phyloP scores from a whole-genome alignment of 2,113 vertebrate species.

The Syrrhaptes paradoxus region DNA sequence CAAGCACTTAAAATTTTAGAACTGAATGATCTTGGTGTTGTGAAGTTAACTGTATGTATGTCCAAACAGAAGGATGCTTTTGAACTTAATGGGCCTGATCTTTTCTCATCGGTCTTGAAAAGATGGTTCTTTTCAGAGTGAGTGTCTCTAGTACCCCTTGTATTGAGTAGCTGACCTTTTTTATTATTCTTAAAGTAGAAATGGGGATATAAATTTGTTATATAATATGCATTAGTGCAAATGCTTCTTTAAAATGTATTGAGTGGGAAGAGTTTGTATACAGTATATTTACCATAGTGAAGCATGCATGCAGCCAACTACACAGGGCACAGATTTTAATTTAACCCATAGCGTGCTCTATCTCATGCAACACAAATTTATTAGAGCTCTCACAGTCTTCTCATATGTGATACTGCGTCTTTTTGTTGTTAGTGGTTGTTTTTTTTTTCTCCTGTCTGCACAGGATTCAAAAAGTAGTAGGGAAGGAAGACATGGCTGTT shows the following conservation, averaged over 20 bases:
- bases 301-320: neutral
- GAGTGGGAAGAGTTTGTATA: neutral
- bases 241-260: neutral
- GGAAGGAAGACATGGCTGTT: neutral
- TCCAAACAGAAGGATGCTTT: neutral
- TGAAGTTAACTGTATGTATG: neutral
- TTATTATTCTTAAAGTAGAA: neutral
- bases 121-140: neutral
- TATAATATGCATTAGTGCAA: neutral
- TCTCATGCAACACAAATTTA: neutral
- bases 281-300: neutral
- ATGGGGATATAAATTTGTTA: neutral
- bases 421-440: neutral
- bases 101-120: neutral
- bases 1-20: neutral
- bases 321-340: neutral
- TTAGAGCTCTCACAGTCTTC: neutral
- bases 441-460: neutral
- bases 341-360: neutral
- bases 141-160: too few relatives aligned
- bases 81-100: neutral
- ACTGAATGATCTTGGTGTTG: neutral
- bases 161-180: neutral
- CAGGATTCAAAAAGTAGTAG: neutral
- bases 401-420: neutral